Evolutionary conservation across 2,888 invertebrate genomes (phyloP), one percentile per base, ranked within the genome.

Genomic region (Osmoderma eremita): DNA sequence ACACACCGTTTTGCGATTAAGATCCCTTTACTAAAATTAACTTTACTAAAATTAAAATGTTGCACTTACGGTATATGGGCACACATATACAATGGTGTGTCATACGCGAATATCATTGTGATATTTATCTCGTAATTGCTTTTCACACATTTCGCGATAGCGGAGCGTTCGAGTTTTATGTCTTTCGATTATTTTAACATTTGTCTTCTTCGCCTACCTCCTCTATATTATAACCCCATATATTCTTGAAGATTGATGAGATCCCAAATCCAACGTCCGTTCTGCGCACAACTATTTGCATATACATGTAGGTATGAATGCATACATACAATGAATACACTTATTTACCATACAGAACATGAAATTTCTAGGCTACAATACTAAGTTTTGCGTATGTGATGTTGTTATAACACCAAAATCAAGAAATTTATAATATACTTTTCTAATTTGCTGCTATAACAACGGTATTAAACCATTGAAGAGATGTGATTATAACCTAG

Each of bases 141-240:
- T 42, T 42, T 13, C 15, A 5, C n/a, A 13, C 15, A 6, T n/a
- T 17, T 12, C 13, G 13, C 50, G 24, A 51, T 51, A 13, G 24
- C 22, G 3, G 30, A 51, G 30, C 30, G 13, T 30, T 22, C 13
- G 22, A 13, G 24, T 30, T 50, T 22, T 50, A 50, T 51, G 50
- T 51, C 13, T 51, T 51, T 51, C 24, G 24, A 51, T 51, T 51
- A 51, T 51, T 51, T 51, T 30, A 30, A 51, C 50, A 30, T 51
- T 51, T 51, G 24, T 51, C 50, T 51, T 22, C 22, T 20, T 51
- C 24, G 24, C 13, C 24, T 51, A 20, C 13, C n/a, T n/a, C n/a
- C n/a, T n/a, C n/a, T 51, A 30, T 24, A 30, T 51, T 51, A 51
- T 22, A 6, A 17, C 42, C 12, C 50, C n/a, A 51, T 51, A 51